phyloP scores from a whole-genome alignment of 2,113 vertebrate species.

The Cinclus cinclus region DNA sequence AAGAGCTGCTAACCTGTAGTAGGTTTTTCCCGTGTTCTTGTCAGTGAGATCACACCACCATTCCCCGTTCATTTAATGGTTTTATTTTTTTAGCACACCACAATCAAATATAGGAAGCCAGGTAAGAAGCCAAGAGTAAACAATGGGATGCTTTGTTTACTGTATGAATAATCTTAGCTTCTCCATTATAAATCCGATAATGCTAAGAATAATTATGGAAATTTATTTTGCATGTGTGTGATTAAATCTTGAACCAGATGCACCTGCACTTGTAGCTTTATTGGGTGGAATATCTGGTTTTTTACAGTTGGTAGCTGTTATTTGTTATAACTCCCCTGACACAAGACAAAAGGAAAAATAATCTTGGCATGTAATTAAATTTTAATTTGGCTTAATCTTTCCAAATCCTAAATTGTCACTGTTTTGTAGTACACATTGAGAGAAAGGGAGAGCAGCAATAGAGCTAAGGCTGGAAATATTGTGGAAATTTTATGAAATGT shows the following conservation, averaged over 20 bases:
- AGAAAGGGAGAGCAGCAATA: background rate
- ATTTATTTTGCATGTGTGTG: background rate
- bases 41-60: background rate
- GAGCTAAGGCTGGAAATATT: background rate
- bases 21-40: background rate
- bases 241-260: background rate
- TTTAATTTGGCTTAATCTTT: constrained; percentile 62
- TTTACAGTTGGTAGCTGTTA: background rate
- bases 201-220: background rate
- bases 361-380: background rate
- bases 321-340: background rate
- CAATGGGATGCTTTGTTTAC: constrained; percentile 28
- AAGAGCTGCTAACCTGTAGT: background rate
- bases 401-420: constrained; percentile 46
- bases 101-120: constrained; percentile 1
- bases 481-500: background rate
- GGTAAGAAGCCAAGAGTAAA: constrained; percentile 9
- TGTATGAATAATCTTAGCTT: background rate
- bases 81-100: constrained; percentile 1
- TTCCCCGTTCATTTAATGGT: background rate
- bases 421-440: background rate
- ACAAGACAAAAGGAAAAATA: background rate
- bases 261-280: background rate
- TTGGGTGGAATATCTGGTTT: background rate
- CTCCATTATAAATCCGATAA: background rate